Evolutionary conservation across 1,140 invertebrate genomes (phyloP).

Genomic region (Caenorhabditis brenneri): DNA sequence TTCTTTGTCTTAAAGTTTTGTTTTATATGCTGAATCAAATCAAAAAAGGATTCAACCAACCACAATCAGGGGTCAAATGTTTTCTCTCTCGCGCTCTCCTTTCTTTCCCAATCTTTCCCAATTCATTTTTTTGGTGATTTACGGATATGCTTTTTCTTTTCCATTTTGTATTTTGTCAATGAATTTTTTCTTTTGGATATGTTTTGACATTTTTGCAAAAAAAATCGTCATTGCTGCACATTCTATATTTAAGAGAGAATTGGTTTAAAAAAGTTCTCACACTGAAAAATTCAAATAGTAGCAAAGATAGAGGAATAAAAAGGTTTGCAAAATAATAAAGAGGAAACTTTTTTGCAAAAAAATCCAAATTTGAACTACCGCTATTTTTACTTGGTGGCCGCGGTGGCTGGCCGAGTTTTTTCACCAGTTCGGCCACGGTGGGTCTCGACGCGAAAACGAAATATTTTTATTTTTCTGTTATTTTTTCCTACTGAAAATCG

Average conservation of each 20-base stretch:
- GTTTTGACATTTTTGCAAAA: neutral
- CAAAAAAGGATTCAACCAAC: slow-evolving; percentile 14
- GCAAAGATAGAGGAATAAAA: no score
- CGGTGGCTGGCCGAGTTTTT: neutral
- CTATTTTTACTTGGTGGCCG: neutral
- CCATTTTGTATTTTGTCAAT: slow-evolving; percentile 5
- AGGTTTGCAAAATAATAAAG: no score
- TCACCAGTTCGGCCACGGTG: neutral
- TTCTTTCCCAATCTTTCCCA: neutral
- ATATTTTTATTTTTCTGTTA: neutral
- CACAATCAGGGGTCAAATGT: slow-evolving; percentile 16
- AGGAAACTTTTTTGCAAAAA: no score
- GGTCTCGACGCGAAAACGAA: slow-evolving; percentile 2
- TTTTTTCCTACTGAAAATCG: neutral
- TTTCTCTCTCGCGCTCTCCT: slow-evolving; percentile 13
- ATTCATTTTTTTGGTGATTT: slow-evolving; percentile 9
- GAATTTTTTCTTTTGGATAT: neutral
- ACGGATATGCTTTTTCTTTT: neutral
- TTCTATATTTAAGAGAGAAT: no score
- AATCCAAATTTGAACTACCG: neutral
- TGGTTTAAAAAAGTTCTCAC: no score
- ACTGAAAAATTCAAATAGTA: no score
- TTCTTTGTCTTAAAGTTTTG: neutral
- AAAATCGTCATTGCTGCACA: neutral
- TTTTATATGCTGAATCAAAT: no score